Conservation (phyloP, 2,113 vertebrate genomes). For the Fukomys damarensis region DNA sequence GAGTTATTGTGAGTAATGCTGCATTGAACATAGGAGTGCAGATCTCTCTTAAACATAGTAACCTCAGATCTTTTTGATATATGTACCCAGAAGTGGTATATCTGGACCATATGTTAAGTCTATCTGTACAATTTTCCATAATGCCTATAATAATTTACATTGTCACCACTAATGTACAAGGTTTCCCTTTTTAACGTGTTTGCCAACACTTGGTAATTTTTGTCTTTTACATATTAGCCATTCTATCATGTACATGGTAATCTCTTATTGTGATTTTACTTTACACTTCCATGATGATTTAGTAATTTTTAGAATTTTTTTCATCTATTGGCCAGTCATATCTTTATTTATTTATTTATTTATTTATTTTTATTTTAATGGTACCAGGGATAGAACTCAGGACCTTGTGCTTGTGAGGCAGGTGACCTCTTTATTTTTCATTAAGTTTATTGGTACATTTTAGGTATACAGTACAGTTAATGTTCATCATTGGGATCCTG, state of each 20-base stretch:
- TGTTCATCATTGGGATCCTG: too few relatives aligned
- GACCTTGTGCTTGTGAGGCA: too few relatives aligned
- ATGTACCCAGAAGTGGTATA: too few relatives aligned
- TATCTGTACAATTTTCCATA: background rate
- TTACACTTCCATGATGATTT: background rate
- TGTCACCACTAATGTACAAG: background rate
- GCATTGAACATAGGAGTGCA: background rate
- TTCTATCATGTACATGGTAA: background rate
- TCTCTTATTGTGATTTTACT: background rate
- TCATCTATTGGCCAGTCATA: background rate
- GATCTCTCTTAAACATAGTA: background rate
- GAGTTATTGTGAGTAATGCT: background rate
- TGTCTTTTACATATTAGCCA: background rate
- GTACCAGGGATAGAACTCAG: too few relatives aligned
- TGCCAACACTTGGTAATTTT: background rate
- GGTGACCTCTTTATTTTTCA: too few relatives aligned
- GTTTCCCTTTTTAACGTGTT: background rate
- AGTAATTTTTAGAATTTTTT: background rate
- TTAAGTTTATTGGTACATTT: too few relatives aligned
- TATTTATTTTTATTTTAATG: too few relatives aligned
- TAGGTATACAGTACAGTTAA: too few relatives aligned
- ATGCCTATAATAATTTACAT: background rate
- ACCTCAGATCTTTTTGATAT: background rate
- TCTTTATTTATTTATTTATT: too few relatives aligned
- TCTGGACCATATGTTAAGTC: background rate